Evolutionary conservation across 92 coral and sea anemone genomes (phyloP).

Genomic region (Epizoanthus scotinus): DNA sequence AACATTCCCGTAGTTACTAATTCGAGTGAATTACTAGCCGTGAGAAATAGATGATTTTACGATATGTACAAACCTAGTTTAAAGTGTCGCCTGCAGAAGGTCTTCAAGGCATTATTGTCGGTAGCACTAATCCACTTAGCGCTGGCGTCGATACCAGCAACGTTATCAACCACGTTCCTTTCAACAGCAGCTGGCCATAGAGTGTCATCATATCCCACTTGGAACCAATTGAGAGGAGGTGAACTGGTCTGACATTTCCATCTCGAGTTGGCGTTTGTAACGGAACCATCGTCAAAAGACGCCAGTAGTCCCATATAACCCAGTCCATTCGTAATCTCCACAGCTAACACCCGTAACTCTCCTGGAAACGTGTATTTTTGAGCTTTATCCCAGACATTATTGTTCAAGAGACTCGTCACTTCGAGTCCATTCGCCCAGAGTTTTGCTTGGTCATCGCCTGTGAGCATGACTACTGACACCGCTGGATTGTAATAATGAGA

Average conservation of each 20-base stretch:
- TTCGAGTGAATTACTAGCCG: too few relatives aligned
- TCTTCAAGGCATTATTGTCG: not conserved
- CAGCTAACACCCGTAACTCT: constrained; percentile 2
- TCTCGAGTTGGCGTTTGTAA: not conserved
- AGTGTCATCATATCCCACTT: not conserved
- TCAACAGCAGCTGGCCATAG: constrained; percentile 27
- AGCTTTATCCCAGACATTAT: not conserved
- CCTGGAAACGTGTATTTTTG: constrained; percentile 3
- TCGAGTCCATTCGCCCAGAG: constrained; percentile 9
- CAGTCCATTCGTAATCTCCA: not conserved
- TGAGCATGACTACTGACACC: not conserved
- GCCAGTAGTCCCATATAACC: constrained; percentile 6
- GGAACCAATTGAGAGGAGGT: not conserved
- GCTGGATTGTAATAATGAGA: too few relatives aligned
- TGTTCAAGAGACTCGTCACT: constrained; percentile 2
- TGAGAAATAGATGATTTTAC: too few relatives aligned
- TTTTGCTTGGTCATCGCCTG: constrained; percentile 7
- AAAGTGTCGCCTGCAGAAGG: constrained; percentile 28
- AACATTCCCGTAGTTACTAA: too few relatives aligned
- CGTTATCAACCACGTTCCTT: not conserved
- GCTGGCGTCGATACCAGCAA: not conserved
- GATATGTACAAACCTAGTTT: not conserved
- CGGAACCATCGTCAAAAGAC: not conserved
- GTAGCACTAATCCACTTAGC: constrained; percentile 20
- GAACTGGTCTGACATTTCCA: constrained; percentile 3